Percentiles rank a stretch among this genome's conserved stretches.
These are phyloP conservation scores for Onthophagus taurus DNA, from an alignment of 1,140 invertebrate species.

Conservation along the genomic window DNA sequence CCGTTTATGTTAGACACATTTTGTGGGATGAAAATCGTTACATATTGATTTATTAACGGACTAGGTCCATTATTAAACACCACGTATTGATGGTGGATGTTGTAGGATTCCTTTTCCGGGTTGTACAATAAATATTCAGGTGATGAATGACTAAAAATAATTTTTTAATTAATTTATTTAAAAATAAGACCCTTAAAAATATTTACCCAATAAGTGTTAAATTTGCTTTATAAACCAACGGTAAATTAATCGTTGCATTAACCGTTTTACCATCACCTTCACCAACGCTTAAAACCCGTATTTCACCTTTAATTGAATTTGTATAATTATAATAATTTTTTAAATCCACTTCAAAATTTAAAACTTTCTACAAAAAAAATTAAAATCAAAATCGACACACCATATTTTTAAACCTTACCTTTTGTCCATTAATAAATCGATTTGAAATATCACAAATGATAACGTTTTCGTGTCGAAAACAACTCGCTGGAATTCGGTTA, in stretches of 20 bases:
- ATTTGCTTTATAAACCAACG: not conserved
- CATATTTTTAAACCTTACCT: not conserved
- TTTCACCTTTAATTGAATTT: not conserved
- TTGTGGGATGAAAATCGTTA: not conserved
- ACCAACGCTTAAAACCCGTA: not conserved
- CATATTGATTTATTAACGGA: not conserved
- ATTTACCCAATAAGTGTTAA: conserved; percentile 1
- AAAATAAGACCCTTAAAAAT: not conserved
- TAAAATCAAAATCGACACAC: not conserved
- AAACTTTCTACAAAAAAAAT: conserved; percentile 1
- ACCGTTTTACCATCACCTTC: not conserved
- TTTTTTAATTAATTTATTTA: not conserved
- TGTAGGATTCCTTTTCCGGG: not conserved
- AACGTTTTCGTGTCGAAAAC: not conserved
- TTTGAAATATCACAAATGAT: conserved; percentile 2
- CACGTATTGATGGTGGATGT: conserved; percentile 4
- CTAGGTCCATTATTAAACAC: conserved; percentile 5
- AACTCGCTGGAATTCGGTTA: not conserved
- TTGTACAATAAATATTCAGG: not conserved
- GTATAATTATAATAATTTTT: not conserved
- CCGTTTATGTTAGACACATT: not conserved
- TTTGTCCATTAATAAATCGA: not conserved
- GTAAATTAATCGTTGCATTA: not conserved
- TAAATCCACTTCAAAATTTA: not conserved
- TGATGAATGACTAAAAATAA: not conserved